Evolutionary conservation across 2,797 vertebrate species (phyloP).

Genomic region (Eleutherodactylus coqui): DNA sequence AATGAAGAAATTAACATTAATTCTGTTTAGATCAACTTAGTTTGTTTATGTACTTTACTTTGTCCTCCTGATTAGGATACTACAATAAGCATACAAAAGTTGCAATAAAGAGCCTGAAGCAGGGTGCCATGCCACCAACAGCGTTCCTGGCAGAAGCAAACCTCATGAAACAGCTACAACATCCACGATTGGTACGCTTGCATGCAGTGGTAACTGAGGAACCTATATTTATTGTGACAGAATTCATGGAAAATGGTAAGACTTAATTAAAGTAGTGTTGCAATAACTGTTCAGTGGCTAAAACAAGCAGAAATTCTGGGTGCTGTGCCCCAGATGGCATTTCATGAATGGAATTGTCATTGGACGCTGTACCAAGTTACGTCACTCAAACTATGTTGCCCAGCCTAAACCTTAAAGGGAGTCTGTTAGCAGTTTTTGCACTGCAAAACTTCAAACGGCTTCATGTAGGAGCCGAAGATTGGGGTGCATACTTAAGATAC

Average conservation of each 20-base stretch:
- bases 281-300: background rate
- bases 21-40: background rate
- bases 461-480: too few species aligned
- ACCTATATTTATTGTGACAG: conserved; percentile 96
- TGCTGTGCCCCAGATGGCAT: background rate
- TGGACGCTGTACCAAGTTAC: background rate
- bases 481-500: too few species aligned
- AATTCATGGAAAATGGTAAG: conserved; percentile 99
- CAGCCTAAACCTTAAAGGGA: background rate
- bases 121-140: conserved; percentile 91
- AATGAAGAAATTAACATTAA: too few species aligned
- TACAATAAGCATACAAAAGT: conserved; percentile 93
- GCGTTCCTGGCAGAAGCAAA: conserved; percentile 96
- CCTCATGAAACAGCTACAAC: conserved; percentile 96
- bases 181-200: conserved; percentile 87
- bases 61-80: conserved; percentile 73
- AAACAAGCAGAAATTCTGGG: background rate
- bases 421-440: too few species aligned
- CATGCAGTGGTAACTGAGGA: conserved; percentile 96
- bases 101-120: conserved; percentile 94
- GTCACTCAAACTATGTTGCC: background rate
- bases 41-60: background rate
- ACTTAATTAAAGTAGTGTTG: background rate
- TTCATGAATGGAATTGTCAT: background rate
- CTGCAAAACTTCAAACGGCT: too few species aligned